A percentile compares a stretch with the other conserved stretches of the same genome.
These are phyloP conservation scores for Microplitis mediator DNA, from an alignment of 1,140 invertebrate species.

Conservation along the genomic window DNA sequence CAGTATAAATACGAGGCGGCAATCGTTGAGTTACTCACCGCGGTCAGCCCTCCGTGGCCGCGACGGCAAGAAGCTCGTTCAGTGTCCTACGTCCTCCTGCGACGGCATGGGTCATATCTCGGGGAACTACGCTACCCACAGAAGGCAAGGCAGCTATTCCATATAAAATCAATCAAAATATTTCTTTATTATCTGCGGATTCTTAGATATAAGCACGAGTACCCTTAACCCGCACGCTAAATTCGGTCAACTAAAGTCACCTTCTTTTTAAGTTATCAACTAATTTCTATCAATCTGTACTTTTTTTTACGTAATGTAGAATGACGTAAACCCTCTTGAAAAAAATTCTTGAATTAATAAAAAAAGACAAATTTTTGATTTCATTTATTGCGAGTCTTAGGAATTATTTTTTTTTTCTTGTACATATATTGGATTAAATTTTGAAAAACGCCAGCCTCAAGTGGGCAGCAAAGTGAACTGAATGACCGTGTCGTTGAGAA, in stretches of 20 bases:
- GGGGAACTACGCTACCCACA: slow-evolving; percentile 77
- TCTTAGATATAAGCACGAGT: no score
- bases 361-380: no score
- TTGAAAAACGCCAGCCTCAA: neutral
- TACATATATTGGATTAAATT: neutral
- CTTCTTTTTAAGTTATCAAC: slow-evolving; percentile 25
- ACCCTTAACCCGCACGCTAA: neutral
- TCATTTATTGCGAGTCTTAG: no score
- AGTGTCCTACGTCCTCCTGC: slow-evolving; percentile 76
- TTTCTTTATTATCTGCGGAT: slow-evolving; percentile 18
- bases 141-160: slow-evolving; percentile 64
- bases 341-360: no score
- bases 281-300: no score
- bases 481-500: slow-evolving; percentile 52
- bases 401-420: neutral
- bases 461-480: slow-evolving; percentile 57
- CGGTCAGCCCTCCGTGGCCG: slow-evolving; percentile 62
- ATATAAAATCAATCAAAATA: slow-evolving; percentile 33
- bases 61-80: slow-evolving; percentile 73
- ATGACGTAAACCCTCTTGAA: no score
- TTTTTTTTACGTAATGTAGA: no score
- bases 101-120: slow-evolving; percentile 77
- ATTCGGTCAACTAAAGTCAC: no score
- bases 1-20: slow-evolving; percentile 60
- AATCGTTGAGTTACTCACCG: slow-evolving; percentile 60